Percentiles rank a stretch among this genome's conserved stretches.
phyloP scores from a whole-genome alignment of 2,888 invertebrate genomes.

The Melipona bicolor region DNA sequence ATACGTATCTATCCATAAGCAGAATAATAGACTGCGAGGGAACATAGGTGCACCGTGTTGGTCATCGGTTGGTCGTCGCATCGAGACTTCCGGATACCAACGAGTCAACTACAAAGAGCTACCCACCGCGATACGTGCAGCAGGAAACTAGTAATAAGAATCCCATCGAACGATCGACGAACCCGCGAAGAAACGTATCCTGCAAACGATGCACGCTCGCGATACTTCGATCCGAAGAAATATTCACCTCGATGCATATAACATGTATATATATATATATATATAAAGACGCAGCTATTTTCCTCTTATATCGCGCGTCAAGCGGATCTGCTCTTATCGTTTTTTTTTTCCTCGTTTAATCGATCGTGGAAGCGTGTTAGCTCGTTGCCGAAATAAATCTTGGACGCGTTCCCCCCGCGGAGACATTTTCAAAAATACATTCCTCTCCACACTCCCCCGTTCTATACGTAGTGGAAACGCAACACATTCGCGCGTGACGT shows the following conservation, averaged over 20 bases:
- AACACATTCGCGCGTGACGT: constrained; percentile 10
- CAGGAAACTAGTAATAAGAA: constrained; percentile 70
- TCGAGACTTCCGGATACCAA: constrained; percentile 72
- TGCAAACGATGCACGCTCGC: constrained; percentile 64
- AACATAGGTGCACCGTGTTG: constrained; percentile 47
- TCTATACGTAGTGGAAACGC: not conserved
- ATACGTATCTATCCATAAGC: constrained; percentile 25
- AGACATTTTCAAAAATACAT: not conserved
- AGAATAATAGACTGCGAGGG: constrained; percentile 49
- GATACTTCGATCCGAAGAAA: constrained; percentile 54
- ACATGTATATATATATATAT: too few relatives aligned
- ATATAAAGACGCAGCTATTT: constrained; percentile 18
- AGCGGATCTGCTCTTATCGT: not conserved
- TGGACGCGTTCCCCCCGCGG: not conserved
- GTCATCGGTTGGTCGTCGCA: constrained; percentile 45
- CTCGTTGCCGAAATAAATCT: not conserved
- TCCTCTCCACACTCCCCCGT: not conserved
- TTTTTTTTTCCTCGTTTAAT: not conserved
- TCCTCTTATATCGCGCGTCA: not conserved
- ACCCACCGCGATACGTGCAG: constrained; percentile 60
- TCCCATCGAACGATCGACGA: constrained; percentile 72
- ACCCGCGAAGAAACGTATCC: constrained; percentile 63
- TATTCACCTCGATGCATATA: constrained; percentile 22
- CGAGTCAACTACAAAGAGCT: constrained; percentile 53
- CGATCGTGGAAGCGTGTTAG: not conserved